A percentile compares a stretch with the other conserved stretches of the same genome.
phyloP scores from a whole-genome alignment of 2,113 vertebrate species.

The Marmota flaviventris region DNA sequence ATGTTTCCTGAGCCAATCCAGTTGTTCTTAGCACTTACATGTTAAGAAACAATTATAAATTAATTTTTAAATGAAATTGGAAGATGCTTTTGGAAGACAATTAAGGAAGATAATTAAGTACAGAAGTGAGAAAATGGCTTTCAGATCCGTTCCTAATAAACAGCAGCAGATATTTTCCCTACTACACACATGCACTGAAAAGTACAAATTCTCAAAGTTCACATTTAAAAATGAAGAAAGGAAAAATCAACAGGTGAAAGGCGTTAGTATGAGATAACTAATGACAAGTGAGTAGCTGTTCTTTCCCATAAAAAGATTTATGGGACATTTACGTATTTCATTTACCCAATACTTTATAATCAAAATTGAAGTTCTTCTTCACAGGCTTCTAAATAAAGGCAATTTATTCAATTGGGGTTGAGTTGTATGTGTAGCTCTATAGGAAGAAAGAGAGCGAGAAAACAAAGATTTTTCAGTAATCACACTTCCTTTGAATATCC shows the following conservation, averaged over 20 bases:
- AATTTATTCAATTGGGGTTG: background rate
- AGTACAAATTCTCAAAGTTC: background rate
- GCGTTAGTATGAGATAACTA: background rate
- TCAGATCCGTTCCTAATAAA: slow-evolving; percentile 74
- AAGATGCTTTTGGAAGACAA: slow-evolving; percentile 64
- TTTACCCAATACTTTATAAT: slow-evolving; percentile 55
- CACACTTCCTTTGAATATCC: background rate
- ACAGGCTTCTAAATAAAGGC: slow-evolving; percentile 63
- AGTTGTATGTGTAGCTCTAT: background rate
- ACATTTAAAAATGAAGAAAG: background rate
- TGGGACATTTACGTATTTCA: slow-evolving; percentile 71
- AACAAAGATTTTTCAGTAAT: background rate
- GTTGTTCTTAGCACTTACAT: slow-evolving; percentile 78
- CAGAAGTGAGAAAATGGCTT: slow-evolving; percentile 74
- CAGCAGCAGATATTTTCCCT: slow-evolving; percentile 20
- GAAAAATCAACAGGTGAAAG: slow-evolving; percentile 19
- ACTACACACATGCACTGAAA: background rate
- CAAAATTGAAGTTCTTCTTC: slow-evolving; percentile 68
- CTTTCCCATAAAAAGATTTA: slow-evolving; percentile 36
- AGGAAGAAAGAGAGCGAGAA: background rate
- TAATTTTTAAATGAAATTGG: slow-evolving; percentile 82
- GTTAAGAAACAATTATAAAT: slow-evolving; percentile 81
- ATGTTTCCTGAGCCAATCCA: slow-evolving; percentile 81
- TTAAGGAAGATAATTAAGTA: slow-evolving; percentile 78
- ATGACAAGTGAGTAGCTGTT: background rate